A percentile compares a stretch with the other conserved stretches of the same genome.
phyloP scores from a whole-genome alignment of 2,797 vertebrate genomes.

The Macropus fuliginosus region DNA sequence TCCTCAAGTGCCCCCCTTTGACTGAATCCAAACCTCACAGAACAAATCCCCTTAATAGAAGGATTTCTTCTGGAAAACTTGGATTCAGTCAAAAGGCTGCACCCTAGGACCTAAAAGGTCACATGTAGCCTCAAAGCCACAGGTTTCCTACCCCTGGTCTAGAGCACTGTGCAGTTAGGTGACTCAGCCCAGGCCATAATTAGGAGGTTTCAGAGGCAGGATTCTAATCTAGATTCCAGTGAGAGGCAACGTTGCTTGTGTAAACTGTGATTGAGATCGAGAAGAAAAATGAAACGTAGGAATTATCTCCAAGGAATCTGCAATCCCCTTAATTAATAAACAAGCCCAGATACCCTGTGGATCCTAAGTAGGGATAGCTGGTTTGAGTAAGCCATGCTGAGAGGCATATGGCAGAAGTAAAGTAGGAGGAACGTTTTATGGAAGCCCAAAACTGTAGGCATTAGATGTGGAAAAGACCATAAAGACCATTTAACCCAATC shows the following conservation, averaged over 20 bases:
- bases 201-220: background rate
- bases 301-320: background rate
- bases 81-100: no score
- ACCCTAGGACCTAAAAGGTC: no score
- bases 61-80: no score
- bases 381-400: background rate
- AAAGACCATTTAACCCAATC: background rate
- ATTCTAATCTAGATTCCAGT: background rate
- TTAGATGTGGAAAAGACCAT: background rate
- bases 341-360: background rate
- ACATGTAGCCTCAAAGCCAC: no score
- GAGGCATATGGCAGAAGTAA: background rate
- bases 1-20: no score
- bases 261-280: background rate
- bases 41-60: no score
- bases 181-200: background rate
- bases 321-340: background rate
- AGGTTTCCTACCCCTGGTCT: no score
- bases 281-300: background rate
- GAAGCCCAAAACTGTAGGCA: background rate
- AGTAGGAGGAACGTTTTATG: background rate
- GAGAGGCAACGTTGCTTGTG: background rate
- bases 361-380: background rate
- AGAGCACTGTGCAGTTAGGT: background rate
- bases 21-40: no score